Evolutionary conservation across 92 coral and sea anemone species (phyloP).

Genomic region (Porites evermanni): DNA sequence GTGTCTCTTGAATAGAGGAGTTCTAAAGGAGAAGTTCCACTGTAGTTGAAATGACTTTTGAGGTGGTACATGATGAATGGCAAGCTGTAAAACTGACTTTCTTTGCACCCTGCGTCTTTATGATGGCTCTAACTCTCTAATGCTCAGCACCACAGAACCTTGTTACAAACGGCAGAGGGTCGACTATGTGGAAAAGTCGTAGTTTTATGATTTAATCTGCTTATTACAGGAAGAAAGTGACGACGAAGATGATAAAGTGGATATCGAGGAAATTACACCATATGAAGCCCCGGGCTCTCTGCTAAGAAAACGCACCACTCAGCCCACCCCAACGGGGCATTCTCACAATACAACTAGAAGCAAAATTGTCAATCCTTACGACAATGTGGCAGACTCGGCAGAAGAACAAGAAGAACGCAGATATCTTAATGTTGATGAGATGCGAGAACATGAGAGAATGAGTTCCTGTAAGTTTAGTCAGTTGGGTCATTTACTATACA

Average conservation of each 20-base stretch:
- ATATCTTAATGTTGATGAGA: constrained; percentile 49
- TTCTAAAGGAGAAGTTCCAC: too few species aligned
- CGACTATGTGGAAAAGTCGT: not conserved
- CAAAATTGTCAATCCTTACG: constrained; percentile 76
- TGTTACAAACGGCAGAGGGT: not conserved
- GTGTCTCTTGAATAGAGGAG: too few species aligned
- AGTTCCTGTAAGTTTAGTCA: constrained; percentile 26
- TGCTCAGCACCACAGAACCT: too few species aligned
- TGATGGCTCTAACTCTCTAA: too few species aligned
- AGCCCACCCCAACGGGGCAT: constrained; percentile 56
- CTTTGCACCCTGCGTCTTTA: too few species aligned
- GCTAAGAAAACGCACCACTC: constrained; percentile 57
- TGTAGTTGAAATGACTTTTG: too few species aligned
- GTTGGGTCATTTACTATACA: not conserved
- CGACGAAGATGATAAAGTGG: constrained; percentile 92
- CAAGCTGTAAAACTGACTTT: too few species aligned
- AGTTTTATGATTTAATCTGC: not conserved
- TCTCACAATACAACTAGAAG: constrained; percentile 23
- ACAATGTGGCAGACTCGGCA: constrained; percentile 70
- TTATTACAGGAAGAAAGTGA: constrained; percentile 71
- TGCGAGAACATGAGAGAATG: constrained; percentile 43
- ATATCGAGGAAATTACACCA: constrained; percentile 82
- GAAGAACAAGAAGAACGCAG: constrained; percentile 59
- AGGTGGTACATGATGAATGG: too few species aligned
- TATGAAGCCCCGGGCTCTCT: constrained; percentile 94